These are phyloP conservation scores for Leuctra nigra DNA, from an alignment of 2,888 invertebrate genomes.

Conservation along the genomic window DNA sequence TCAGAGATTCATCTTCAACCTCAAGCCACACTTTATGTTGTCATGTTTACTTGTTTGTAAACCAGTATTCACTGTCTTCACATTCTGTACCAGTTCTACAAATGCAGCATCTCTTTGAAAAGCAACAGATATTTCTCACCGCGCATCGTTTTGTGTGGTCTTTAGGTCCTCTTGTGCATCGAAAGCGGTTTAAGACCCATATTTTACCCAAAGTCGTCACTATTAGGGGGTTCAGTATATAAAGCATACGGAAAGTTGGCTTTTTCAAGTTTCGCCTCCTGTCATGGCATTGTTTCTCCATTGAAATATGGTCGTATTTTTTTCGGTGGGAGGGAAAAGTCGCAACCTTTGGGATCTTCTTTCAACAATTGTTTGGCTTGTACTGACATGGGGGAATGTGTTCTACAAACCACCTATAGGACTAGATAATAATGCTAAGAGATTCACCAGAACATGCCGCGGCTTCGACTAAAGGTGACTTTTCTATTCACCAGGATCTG, in stretches of 20 bases:
- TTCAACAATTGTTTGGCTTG: not conserved
- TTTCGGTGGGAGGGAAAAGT: constrained; percentile 7
- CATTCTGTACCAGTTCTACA: not conserved
- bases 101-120: not conserved
- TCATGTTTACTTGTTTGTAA: too few relatives aligned
- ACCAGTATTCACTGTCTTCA: too few relatives aligned
- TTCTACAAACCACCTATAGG: not conserved
- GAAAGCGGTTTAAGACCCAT: not conserved
- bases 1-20: too few relatives aligned
- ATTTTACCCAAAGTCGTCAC: constrained; percentile 6
- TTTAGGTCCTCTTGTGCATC: not conserved
- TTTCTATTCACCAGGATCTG: too few relatives aligned
- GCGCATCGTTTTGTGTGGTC: constrained; percentile 5
- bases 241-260: not conserved
- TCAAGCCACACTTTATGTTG: too few relatives aligned
- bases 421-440: not conserved
- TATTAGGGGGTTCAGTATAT: not conserved
- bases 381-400: not conserved
- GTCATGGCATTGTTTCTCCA: constrained; percentile 13
- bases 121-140: not conserved
- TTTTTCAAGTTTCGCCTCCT: constrained; percentile 2
- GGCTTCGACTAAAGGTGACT: too few relatives aligned
- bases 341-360: constrained; percentile 14
- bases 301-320: constrained; percentile 7
- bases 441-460: too few relatives aligned